Evolutionary conservation across 2,113 vertebrate genomes (phyloP), one percentile per base, ranked within the genome.

Genomic region (Eudyptes chrysolophus): DNA sequence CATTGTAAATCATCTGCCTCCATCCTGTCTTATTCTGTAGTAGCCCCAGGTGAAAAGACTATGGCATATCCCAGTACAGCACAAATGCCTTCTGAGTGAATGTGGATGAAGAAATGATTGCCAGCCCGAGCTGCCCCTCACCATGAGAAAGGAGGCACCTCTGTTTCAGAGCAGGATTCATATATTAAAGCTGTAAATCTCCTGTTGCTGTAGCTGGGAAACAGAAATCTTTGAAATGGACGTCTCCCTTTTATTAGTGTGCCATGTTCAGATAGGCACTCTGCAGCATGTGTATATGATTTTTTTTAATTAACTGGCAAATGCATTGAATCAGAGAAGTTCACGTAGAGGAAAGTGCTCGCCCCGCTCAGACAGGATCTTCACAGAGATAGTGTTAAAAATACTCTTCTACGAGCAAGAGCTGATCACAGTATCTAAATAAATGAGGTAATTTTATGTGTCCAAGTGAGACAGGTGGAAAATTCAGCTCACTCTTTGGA

Each of bases 401-500:
- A 90, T 84, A 66, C 11, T 15, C 90, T 65, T 71, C 90, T 92
- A 14, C 0, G 0, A 95, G 93, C 86, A 91, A 83, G 69, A 79
- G 79, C 88, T 79, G 90, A 95, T 97, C 84, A 29, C 84, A 72
- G 64, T 88, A 32, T 78, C 89, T 96, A 96, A 97, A 97, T 91
- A 96, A 93, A 96, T 96, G 90, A 96, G 83, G 89, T 97, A 72
- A 91, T 91, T 95, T 95, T 92, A 91, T 75, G 81, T 95, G 25
- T 64, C 66, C 85, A 60, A 80, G 83, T 83, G 69, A 84, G 84
- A 85, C 83, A 95, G 92, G 93, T 97, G 95, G 94, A 97, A 98
- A 96, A 96, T 91, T 38, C 21, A 3, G 25, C 93, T 94, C 92
- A 94, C 60, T 79, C 74, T 87, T 85, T 96, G 95, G 92, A 89